Base-by-base conservation (phyloP, 92 coral and sea anemone species). In the Phymanthus crucifer region DNA sequence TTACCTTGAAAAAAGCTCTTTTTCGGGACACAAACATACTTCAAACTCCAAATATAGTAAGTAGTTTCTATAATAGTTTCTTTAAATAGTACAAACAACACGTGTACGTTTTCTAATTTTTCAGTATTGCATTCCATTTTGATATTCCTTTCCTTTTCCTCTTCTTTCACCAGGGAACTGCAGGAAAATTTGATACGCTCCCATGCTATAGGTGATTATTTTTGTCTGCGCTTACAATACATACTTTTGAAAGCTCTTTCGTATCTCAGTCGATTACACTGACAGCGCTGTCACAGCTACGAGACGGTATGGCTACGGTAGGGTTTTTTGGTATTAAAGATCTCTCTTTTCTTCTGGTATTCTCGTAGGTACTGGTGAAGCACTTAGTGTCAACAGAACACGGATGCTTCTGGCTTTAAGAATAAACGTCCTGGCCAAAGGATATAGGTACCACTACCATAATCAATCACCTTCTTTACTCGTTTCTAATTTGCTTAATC, bases 331-430 rank as follows among this genome's bases (percentile, higher is more conserved):
- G 33, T 31, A 23, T 32, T 32, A 21, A 27, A 29, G n/a, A n/a
- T 3, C 16, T 70, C 23, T 65, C 67, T 66, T 67, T 43, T 43
- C 13, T 43, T 43, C 13, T 43, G 5, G 35, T 69, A 24, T 69
- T 9, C 2, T 23, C 2, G 21, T 8, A 61, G 68, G 68, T 1
- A 61, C 68, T 61, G 68, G 68, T 12, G 78, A 84, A 11, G 89
- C 91, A 32, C 68, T 95, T 36, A 75, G 96, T 29, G 74, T 80
- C 0, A 87, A 90, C 71, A 91, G 91, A 76, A 91, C 98, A 5
- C 93, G 99, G 19, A 93, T 95, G 99, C 35, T 95, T 37, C 87
- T 95, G 33, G 98, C 99, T 5, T 88, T 95, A 12, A 91, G 99
- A 70, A 95, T 95, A 19, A 95, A 95, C 64, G 83, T 94, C 12